These are phyloP conservation scores for Rhizoglyphus robini DNA, from an alignment of 1,140 invertebrate genomes.

Conservation along the genomic window DNA sequence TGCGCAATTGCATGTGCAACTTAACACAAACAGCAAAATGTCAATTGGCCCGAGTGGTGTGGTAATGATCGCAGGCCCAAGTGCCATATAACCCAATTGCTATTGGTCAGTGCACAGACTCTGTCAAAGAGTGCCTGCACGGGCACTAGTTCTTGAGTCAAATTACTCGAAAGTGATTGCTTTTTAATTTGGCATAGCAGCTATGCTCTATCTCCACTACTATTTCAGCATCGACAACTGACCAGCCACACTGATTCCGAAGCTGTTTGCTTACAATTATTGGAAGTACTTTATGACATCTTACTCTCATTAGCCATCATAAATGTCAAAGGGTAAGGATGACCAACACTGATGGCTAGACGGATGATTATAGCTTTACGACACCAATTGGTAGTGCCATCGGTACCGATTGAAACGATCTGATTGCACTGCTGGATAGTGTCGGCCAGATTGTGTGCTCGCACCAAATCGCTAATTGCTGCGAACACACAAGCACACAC, in stretches of 20 bases:
- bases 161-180: conserved; percentile 1
- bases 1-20: neutral
- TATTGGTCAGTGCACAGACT: neutral
- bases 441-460: no score
- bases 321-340: conserved; percentile 8
- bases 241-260: no score
- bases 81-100: neutral
- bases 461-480: no score
- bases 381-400: no score
- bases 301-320: neutral
- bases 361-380: neutral
- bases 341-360: neutral
- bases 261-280: no score
- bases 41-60: neutral
- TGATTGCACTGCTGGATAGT: no score
- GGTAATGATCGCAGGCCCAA: neutral
- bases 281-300: neutral
- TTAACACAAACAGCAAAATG: neutral
- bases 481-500: no score
- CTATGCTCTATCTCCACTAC: neutral
- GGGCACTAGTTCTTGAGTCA: neutral
- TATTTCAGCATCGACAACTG: no score
- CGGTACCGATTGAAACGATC: no score
- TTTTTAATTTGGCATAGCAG: neutral
- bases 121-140: neutral